Percentiles rank a stretch among this genome's conserved stretches.
Evolutionary conservation across 2,797 vertebrate species (phyloP).

Genomic region (Smutsia temminckii): DNA sequence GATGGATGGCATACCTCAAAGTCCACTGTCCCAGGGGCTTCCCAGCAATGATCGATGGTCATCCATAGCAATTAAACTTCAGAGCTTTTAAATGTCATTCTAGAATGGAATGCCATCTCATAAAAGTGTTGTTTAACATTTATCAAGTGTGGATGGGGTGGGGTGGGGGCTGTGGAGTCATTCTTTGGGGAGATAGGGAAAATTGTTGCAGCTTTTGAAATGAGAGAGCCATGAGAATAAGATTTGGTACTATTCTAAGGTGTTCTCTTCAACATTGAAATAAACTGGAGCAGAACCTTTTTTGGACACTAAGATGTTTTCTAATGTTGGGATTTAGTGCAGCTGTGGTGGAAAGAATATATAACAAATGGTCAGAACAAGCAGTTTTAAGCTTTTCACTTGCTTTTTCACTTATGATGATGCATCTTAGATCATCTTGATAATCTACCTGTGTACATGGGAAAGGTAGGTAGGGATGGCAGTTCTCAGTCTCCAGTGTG

Average conservation of each 20-base stretch:
- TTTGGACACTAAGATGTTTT: background rate
- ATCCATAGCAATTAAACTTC: constrained; percentile 78
- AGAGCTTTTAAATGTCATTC: constrained; percentile 77
- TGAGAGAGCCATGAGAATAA: background rate
- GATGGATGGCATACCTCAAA: constrained; percentile 69
- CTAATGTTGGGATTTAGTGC: background rate
- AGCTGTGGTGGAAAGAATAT: background rate
- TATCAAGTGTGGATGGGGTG: constrained; percentile 16
- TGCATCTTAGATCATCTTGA: background rate
- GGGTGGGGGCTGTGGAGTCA: background rate
- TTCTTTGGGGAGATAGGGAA: constrained; percentile 49
- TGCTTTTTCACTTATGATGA: background rate
- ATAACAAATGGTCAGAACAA: background rate
- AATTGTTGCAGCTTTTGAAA: constrained; percentile 46
- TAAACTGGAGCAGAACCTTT: background rate
- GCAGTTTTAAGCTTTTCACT: background rate
- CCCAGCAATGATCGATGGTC: constrained; percentile 61
- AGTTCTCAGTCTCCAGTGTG: no score
- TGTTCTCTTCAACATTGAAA: background rate
- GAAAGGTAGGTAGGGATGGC: background rate
- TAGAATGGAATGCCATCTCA: constrained; percentile 61
- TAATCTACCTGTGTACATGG: background rate
- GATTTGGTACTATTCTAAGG: background rate
- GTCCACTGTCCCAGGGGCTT: constrained; percentile 56
- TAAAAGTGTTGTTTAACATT: constrained; percentile 80